Conservation (phyloP, 2,797 vertebrate genomes). For the Morelia viridis region DNA sequence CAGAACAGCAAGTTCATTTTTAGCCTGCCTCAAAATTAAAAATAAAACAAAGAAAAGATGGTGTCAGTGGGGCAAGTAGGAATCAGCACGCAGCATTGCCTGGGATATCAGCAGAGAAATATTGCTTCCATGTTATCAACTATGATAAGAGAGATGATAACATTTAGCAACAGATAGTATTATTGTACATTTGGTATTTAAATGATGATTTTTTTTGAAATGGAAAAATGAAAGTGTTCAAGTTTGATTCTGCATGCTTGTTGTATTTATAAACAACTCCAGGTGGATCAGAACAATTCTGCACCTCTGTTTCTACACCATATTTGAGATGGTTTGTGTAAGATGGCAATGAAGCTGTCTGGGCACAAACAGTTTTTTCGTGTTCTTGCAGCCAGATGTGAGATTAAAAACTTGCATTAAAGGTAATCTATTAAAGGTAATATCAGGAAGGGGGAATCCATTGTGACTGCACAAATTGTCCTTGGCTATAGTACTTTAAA, state of each 20-base stretch:
- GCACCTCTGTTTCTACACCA: background rate
- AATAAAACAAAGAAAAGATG: conserved; percentile 3
- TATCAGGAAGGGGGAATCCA: conserved; percentile 25
- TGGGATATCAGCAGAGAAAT: conserved; percentile 2
- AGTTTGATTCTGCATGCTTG: background rate
- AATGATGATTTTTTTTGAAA: conserved; percentile 48
- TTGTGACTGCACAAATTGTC: background rate
- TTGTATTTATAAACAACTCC: background rate
- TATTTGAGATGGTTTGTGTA: background rate
- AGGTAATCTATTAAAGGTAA: conserved; percentile 11
- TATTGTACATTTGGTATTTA: conserved; percentile 47
- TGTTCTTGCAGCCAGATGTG: background rate
- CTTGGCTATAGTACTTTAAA: conserved; percentile 6
- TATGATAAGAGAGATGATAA: conserved; percentile 15
- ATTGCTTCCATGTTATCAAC: conserved; percentile 26
- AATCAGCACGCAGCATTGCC: background rate
- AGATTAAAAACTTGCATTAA: background rate
- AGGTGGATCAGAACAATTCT: background rate
- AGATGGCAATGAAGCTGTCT: background rate
- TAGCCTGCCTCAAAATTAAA: conserved; percentile 42
- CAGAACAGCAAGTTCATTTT: conserved; percentile 42
- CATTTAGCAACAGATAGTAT: conserved; percentile 46
- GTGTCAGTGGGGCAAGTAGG: conserved; percentile 10
- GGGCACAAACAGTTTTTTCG: background rate
- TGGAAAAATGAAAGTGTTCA: background rate